Evolutionary conservation across 2,113 vertebrate genomes (phyloP).

Genomic region (Oryzias javanicus): DNA sequence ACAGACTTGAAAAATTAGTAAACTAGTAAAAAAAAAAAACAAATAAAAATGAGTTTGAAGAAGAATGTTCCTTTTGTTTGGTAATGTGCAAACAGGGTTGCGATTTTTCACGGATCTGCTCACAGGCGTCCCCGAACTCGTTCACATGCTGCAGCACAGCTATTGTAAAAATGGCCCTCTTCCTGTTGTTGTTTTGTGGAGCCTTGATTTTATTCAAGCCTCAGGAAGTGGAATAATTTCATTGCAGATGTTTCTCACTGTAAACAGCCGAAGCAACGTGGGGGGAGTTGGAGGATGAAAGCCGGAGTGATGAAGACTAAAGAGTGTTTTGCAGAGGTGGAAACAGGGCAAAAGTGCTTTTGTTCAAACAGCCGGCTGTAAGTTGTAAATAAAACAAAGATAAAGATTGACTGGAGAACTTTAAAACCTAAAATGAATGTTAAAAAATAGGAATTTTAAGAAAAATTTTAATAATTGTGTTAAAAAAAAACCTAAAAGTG

Average conservation of each 20-base stretch:
- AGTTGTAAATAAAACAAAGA: background rate
- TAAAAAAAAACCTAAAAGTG: too few relatives aligned
- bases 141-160: constrained; percentile 73
- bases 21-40: constrained; percentile 2
- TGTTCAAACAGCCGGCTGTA: constrained; percentile 4
- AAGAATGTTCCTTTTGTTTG: constrained; percentile 26
- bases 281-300: constrained; percentile 49
- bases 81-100: constrained; percentile 53
- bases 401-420: too few relatives aligned
- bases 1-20: background rate
- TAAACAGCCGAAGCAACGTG: constrained; percentile 70
- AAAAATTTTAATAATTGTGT: background rate
- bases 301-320: constrained; percentile 35
- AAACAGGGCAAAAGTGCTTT: constrained; percentile 27
- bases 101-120: constrained; percentile 56
- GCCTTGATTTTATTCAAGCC: constrained; percentile 80
- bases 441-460: background rate
- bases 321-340: constrained; percentile 56
- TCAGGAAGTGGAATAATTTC: constrained; percentile 80
- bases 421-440: background rate
- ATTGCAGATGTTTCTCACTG: constrained; percentile 84
- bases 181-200: constrained; percentile 82
- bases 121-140: constrained; percentile 60
- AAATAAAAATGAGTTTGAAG: constrained; percentile 14
- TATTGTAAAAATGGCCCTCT: constrained; percentile 79